These are phyloP conservation scores for Glomeris marginata DNA, from an alignment of 2,888 invertebrate genomes.

Conservation along the genomic window DNA sequence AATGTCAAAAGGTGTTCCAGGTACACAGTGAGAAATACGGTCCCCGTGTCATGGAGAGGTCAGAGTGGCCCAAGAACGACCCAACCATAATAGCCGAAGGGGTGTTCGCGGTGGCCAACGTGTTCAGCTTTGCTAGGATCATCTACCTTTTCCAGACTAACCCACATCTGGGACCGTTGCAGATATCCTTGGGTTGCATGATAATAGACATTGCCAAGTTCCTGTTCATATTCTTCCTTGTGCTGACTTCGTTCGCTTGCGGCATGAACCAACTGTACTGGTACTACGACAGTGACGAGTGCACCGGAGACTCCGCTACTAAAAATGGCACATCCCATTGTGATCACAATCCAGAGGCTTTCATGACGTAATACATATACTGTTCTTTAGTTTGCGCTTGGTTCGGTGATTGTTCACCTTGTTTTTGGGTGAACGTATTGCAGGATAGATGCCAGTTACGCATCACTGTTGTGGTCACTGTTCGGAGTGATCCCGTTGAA, in stretches of 20 bases:
- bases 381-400: no score
- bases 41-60: conserved; percentile 26
- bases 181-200: conserved; percentile 40
- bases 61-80: conserved; percentile 36
- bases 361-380: conserved; percentile 27
- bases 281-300: conserved; percentile 34
- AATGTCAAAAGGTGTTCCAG: no score
- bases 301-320: conserved; percentile 26
- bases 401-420: no score
- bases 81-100: conserved; percentile 39
- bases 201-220: conserved; percentile 40
- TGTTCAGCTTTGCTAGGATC: conserved; percentile 39
- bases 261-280: conserved; percentile 55
- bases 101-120: conserved; percentile 39
- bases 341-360: conserved; percentile 26
- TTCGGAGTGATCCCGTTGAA: conserved; percentile 32
- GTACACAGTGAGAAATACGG: conserved; percentile 21
- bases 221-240: conserved; percentile 35
- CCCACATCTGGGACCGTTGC: conserved; percentile 39
- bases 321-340: conserved; percentile 21
- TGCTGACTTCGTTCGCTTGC: conserved; percentile 36
- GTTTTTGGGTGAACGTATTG: conserved; percentile 1
- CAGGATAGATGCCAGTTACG: conserved; percentile 22
- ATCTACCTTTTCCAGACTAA: conserved; percentile 40
- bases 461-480: conserved; percentile 32